Evolutionary conservation across 1,140 invertebrate genomes (phyloP).

Genomic region (Stratiolaelaps scimitus): DNA sequence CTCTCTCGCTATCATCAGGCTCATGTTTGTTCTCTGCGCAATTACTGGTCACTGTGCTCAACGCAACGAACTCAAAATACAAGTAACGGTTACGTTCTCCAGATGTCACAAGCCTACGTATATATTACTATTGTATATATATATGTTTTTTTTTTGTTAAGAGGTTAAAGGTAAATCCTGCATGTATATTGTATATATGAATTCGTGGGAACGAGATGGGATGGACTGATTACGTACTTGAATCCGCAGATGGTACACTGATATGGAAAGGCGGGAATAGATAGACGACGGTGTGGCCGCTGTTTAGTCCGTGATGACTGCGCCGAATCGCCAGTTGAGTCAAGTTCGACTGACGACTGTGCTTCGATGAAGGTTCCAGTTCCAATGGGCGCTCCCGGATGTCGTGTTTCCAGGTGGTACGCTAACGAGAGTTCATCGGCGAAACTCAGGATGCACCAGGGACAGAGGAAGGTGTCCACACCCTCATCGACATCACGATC

Average conservation of each 20-base stretch:
- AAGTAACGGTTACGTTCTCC: too few relatives aligned
- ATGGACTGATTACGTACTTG: neutral
- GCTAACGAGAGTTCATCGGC: neutral
- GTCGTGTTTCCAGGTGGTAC: slow-evolving; percentile 11
- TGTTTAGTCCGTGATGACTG: neutral
- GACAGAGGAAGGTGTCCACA: neutral
- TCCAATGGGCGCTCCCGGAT: slow-evolving; percentile 17
- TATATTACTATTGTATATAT: too few relatives aligned
- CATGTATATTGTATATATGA: too few relatives aligned
- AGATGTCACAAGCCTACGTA: too few relatives aligned
- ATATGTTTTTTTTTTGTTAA: slow-evolving; percentile 38
- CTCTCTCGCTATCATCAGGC: slow-evolving; percentile 41
- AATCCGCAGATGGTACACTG: slow-evolving; percentile 26
- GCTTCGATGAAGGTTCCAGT: neutral
- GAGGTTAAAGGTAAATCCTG: too few relatives aligned
- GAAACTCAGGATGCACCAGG: slow-evolving; percentile 21
- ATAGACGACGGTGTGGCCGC: neutral
- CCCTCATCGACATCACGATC: slow-evolving; percentile 25
- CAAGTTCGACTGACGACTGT: too few relatives aligned
- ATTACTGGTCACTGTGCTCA: too few relatives aligned
- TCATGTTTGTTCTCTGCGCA: too few relatives aligned
- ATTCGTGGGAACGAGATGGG: too few relatives aligned
- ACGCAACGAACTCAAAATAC: too few relatives aligned
- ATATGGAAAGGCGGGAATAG: slow-evolving; percentile 4
- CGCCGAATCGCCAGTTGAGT: too few relatives aligned